phyloP scores from a whole-genome alignment of 37 sponge, comb jelly and placozoan genomes.

The Mnemiopsis leidyi region DNA sequence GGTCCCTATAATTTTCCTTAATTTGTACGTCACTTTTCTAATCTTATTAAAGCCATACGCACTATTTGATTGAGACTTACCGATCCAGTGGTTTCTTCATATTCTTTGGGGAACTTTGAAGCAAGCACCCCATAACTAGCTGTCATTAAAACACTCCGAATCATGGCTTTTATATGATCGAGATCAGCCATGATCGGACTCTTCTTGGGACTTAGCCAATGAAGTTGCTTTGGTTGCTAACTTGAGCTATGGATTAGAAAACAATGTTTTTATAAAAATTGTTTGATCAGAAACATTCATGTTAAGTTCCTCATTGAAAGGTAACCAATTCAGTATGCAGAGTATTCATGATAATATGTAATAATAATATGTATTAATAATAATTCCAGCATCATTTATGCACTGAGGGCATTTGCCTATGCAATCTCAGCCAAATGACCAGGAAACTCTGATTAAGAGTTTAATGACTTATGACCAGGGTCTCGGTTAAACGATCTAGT shows the following conservation, averaged over 20 bases:
- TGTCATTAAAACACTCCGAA: slow-evolving; percentile 25
- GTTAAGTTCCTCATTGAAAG: background rate
- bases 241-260: background rate
- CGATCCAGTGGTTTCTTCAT: background rate
- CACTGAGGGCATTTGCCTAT: too few species aligned
- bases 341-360: background rate
- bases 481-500: too few species aligned
- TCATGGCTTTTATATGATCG: background rate
- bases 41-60: too few species aligned
- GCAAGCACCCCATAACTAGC: slow-evolving; percentile 18
- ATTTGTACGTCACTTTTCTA: too few species aligned
- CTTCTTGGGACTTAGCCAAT: background rate
- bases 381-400: too few species aligned
- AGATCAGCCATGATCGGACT: slow-evolving; percentile 10
- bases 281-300: background rate
- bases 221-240: background rate
- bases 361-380: too few species aligned
- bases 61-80: too few species aligned
- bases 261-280: background rate
- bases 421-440: too few species aligned
- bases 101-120: slow-evolving; percentile 2
- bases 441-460: too few species aligned
- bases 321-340: background rate
- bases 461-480: too few species aligned
- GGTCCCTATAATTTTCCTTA: too few species aligned